Conservation (phyloP, 2,113 vertebrate species). For the Sphaerodactylus townsendi region DNA sequence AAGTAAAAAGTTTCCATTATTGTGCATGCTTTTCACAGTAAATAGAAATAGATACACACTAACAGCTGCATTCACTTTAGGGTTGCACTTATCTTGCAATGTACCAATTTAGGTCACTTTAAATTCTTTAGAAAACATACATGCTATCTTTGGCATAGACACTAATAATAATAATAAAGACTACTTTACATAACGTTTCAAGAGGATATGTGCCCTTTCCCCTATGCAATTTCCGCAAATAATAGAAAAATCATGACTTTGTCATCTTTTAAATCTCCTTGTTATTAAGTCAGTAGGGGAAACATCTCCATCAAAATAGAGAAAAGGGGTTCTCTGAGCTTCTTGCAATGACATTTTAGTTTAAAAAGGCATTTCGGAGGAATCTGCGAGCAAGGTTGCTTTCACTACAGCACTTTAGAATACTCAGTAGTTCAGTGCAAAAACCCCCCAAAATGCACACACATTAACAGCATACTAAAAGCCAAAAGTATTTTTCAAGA, state of each 20-base stretch:
- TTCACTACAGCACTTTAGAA: constrained; percentile 13
- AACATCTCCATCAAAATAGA: constrained; percentile 26
- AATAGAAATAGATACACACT: constrained; percentile 2
- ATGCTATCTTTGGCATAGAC: not conserved
- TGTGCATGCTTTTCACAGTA: not conserved
- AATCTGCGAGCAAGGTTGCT: constrained; percentile 5
- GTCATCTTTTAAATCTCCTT: constrained; percentile 29
- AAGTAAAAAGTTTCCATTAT: not conserved
- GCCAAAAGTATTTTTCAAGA: constrained; percentile 31
- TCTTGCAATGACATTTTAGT: not conserved
- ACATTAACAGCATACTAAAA: too few relatives aligned
- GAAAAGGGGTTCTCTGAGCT: constrained; percentile 21
- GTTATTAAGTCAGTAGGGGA: constrained; percentile 13
- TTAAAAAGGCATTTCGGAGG: constrained; percentile 14
- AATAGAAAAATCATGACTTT: constrained; percentile 19
- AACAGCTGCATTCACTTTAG: constrained; percentile 8
- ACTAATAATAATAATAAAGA: constrained; percentile 36
- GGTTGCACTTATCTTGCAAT: not conserved
- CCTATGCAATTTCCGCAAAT: constrained; percentile 25
- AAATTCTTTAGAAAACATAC: not conserved
- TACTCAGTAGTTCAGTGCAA: constrained; percentile 16
- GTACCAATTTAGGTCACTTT: constrained; percentile 2
- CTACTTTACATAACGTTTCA: constrained; percentile 36
- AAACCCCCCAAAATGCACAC: too few relatives aligned
- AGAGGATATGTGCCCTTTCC: constrained; percentile 29